Conservation (phyloP, 2,888 invertebrate species). For the Drosophila limbata region DNA sequence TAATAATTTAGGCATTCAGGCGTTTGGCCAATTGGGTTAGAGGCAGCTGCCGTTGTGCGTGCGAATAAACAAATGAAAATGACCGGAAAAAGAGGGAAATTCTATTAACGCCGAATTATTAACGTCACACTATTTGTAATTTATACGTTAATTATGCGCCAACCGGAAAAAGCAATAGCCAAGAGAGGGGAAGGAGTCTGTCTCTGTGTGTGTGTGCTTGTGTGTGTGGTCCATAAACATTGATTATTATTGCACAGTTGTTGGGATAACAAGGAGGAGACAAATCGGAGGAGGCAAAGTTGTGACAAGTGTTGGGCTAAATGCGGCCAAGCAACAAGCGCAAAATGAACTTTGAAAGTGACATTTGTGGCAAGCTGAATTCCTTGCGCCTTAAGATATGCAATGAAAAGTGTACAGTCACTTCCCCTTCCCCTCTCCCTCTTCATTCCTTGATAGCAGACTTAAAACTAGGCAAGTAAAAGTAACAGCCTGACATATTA, state of each 20-base stretch:
- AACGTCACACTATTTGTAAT: conserved; percentile 79
- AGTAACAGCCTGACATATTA: conserved; percentile 74
- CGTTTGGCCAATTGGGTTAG: conserved; percentile 24
- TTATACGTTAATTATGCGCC: conserved; percentile 78
- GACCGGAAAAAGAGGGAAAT: conserved; percentile 61
- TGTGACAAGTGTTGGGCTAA: conserved; percentile 26
- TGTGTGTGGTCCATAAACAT: conserved; percentile 52
- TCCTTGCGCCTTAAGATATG: conserved; percentile 45
- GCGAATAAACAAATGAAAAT: conserved; percentile 66
- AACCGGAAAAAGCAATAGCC: conserved; percentile 9
- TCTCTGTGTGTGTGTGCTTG: not conserved
- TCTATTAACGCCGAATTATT: conserved; percentile 81
- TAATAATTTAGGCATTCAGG: conserved; percentile 71
- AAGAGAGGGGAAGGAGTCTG: conserved; percentile 1
- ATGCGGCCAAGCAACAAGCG: conserved; percentile 34
- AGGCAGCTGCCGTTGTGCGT: conserved; percentile 52
- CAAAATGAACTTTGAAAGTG: conserved; percentile 41
- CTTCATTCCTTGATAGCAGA: conserved; percentile 49
- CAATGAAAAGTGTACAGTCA: conserved; percentile 44
- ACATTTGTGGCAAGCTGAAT: conserved; percentile 20
- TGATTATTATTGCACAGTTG: conserved; percentile 61
- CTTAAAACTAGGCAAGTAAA: conserved; percentile 61
- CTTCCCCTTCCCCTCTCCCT: not conserved
- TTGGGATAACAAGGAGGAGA: not conserved
- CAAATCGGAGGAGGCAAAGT: not conserved